These are phyloP conservation scores for Pyrrhia umbra DNA, from an alignment of 2,888 invertebrate species.

Conservation along the genomic window DNA sequence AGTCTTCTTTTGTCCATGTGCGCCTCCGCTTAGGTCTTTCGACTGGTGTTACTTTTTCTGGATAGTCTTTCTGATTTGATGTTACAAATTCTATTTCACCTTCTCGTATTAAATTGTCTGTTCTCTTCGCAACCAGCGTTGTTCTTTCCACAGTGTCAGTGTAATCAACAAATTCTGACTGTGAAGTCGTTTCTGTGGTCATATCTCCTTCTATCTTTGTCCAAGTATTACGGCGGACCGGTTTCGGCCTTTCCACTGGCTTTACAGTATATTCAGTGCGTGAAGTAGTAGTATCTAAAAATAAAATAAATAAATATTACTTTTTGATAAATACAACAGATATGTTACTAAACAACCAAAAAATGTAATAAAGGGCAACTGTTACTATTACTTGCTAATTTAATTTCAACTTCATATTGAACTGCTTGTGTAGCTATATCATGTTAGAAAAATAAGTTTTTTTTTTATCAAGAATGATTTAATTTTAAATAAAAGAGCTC, in stretches of 20 bases:
- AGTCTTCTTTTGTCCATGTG: constrained; percentile 93
- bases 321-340: no score
- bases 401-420: no score
- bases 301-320: constrained; percentile 50
- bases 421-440: no score
- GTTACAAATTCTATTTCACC: constrained; percentile 92
- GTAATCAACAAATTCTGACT: constrained; percentile 92
- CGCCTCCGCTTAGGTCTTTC: constrained; percentile 91
- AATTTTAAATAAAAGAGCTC: not conserved
- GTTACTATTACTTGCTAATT: no score
- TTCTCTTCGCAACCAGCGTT: constrained; percentile 89
- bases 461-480: constrained; percentile 2
- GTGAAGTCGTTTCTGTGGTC: constrained; percentile 92
- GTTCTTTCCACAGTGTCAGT: constrained; percentile 90
- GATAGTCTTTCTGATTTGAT: constrained; percentile 91
- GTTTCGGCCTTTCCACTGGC: constrained; percentile 91
- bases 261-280: constrained; percentile 93
- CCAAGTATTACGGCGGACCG: constrained; percentile 93
- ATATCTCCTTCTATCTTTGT: constrained; percentile 94
- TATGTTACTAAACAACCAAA: no score
- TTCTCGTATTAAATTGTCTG: constrained; percentile 92
- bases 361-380: no score
- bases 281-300: constrained; percentile 92
- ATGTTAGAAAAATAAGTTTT: no score
- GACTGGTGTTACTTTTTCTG: constrained; percentile 90